phyloP scores from a whole-genome alignment of 2,113 vertebrate genomes.

The Cepphus grylle region DNA sequence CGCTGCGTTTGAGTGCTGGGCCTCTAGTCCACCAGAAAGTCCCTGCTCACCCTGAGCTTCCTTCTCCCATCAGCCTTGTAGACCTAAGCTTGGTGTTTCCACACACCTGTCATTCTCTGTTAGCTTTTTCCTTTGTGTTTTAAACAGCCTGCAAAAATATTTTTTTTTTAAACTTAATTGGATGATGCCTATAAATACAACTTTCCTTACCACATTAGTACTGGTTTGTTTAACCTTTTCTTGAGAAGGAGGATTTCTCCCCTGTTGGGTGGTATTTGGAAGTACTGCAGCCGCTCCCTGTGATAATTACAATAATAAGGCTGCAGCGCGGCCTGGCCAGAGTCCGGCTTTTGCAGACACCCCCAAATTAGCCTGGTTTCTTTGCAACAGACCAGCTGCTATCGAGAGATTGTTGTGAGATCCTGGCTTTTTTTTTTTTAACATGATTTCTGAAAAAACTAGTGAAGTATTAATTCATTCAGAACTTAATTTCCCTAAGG shows the following conservation, averaged over 20 bases:
- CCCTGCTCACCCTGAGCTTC: neutral
- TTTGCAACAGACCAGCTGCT: neutral
- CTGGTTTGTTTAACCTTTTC: neutral
- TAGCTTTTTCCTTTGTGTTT: neutral
- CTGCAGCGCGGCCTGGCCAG: neutral
- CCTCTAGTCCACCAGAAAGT: neutral
- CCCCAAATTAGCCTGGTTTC: neutral
- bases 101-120: neutral
- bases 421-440: neutral
- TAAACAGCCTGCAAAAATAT: neutral
- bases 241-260: neutral
- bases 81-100: neutral
- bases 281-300: neutral
- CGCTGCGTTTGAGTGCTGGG: neutral
- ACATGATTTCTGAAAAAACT: neutral
- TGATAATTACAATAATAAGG: neutral
- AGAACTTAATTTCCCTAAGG: neutral
- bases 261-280: neutral
- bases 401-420: neutral
- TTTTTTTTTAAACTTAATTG: neutral
- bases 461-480: neutral
- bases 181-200: neutral
- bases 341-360: neutral
- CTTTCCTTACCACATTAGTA: neutral
- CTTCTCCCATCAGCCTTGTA: neutral